Conservation (phyloP, 2,888 invertebrate species). For the Deilephila elpenor region DNA sequence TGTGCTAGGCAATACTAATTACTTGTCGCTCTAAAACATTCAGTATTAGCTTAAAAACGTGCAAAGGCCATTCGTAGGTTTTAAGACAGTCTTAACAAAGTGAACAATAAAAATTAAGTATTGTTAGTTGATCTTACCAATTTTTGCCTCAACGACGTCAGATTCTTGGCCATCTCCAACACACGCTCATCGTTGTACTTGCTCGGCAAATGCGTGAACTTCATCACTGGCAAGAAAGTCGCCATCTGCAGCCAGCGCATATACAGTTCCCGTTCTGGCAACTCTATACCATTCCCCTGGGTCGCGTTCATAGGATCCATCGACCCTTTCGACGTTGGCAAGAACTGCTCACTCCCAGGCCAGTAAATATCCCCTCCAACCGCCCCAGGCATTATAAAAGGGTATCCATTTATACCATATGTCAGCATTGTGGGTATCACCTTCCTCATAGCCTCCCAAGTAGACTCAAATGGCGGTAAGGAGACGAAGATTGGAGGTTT, state of each 20-base stretch:
- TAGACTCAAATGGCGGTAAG: conserved; percentile 92
- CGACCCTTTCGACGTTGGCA: conserved; percentile 79
- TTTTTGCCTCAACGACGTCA: conserved; percentile 90
- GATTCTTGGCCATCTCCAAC: conserved; percentile 89
- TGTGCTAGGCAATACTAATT: too few species aligned
- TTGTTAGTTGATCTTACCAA: conserved; percentile 75
- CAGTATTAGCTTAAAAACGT: too few species aligned
- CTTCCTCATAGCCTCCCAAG: conserved; percentile 93
- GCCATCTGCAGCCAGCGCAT: conserved; percentile 96
- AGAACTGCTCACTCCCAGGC: conserved; percentile 84
- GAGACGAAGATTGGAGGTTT: conserved; percentile 94
- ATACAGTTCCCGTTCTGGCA: conserved; percentile 93
- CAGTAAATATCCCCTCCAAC: conserved; percentile 95
- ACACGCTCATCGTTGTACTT: conserved; percentile 93
- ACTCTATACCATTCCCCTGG: conserved; percentile 73
- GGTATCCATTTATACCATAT: conserved; percentile 96
- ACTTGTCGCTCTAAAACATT: too few species aligned
- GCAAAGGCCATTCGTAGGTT: too few species aligned
- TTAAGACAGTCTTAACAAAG: too few species aligned
- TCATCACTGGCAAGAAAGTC: conserved; percentile 95
- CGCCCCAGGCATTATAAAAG: conserved; percentile 96
- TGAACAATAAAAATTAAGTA: too few species aligned
- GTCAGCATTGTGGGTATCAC: conserved; percentile 95
- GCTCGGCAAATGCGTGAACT: conserved; percentile 95
- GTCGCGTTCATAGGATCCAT: conserved; percentile 62